Conservation (phyloP, 2,797 vertebrate genomes). For the Acanthis flammea region DNA sequence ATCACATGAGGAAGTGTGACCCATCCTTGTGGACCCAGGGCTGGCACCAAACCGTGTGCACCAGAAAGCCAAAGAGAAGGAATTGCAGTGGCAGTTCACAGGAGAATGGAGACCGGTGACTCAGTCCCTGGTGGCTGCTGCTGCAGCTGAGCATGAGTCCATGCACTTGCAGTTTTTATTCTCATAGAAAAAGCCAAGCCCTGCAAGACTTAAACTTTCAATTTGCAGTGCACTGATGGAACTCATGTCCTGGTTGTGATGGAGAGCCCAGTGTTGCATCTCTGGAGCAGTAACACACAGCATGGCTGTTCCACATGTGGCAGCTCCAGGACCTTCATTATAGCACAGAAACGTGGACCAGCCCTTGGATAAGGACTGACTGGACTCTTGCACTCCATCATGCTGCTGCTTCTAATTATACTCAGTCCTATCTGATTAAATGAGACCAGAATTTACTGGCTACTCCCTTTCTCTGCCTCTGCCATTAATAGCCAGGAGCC, state of each 20-base stretch:
- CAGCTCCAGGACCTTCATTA: background rate
- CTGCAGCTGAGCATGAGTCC: background rate
- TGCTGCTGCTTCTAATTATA: background rate
- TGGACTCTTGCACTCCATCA: background rate
- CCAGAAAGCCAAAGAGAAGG: background rate
- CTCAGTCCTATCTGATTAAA: background rate
- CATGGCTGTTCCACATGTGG: background rate
- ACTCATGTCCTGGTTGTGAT: background rate
- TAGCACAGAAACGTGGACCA: background rate
- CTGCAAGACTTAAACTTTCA: background rate
- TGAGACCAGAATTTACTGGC: background rate
- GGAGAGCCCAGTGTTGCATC: accelerated
- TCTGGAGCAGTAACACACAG: background rate
- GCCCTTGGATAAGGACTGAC: background rate
- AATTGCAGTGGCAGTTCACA: background rate
- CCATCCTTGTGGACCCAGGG: background rate
- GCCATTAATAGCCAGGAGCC: background rate
- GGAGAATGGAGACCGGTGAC: background rate
- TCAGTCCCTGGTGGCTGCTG: background rate
- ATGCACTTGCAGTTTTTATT: background rate
- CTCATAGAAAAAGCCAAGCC: background rate
- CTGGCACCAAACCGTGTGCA: background rate
- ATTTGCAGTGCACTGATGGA: background rate
- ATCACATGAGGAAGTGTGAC: background rate
- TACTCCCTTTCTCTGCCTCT: background rate